Conservation (phyloP, 2,113 vertebrate species). For the Callopanchax toddi region DNA sequence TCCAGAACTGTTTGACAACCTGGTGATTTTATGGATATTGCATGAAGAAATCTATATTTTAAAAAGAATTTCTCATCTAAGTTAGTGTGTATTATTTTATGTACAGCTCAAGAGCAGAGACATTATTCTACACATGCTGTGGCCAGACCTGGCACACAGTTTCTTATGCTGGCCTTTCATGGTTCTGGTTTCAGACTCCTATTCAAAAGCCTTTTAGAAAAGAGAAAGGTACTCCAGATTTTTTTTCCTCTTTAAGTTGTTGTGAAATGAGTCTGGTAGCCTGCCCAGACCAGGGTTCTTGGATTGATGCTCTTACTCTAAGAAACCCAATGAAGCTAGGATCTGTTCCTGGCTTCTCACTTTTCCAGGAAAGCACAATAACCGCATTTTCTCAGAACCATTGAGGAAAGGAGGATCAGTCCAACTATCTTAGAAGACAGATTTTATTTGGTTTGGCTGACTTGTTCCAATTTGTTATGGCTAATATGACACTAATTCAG, state of each 20-base stretch:
- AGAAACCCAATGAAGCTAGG: slow-evolving; percentile 48
- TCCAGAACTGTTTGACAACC: too few relatives aligned
- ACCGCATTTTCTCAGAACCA: slow-evolving; percentile 60
- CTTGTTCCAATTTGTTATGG: slow-evolving; percentile 65
- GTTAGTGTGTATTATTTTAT: neutral
- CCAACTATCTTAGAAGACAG: slow-evolving; percentile 59
- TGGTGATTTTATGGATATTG: too few relatives aligned
- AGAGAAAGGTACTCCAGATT: slow-evolving; percentile 39
- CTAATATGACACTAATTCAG: slow-evolving; percentile 61
- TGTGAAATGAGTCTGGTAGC: slow-evolving; percentile 46
- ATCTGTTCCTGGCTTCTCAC: slow-evolving; percentile 38
- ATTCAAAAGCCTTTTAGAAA: slow-evolving; percentile 49
- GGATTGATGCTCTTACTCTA: slow-evolving; percentile 45
- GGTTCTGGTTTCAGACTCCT: slow-evolving; percentile 40
- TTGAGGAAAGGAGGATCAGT: slow-evolving; percentile 48
- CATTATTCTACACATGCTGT: neutral
- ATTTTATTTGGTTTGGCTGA: slow-evolving; percentile 70
- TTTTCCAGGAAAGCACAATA: slow-evolving; percentile 68
- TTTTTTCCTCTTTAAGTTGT: slow-evolving; percentile 40
- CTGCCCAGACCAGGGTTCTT: slow-evolving; percentile 40
- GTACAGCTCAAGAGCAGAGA: neutral
- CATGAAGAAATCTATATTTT: neutral
- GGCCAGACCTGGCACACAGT: slow-evolving; percentile 52
- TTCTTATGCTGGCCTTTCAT: slow-evolving; percentile 34
- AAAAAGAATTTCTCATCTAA: neutral